Evolutionary conservation across 92 coral and sea anemone species (phyloP), one percentile per base, ranked within the genome.

Genomic region (Chrysogorgia sp.): DNA sequence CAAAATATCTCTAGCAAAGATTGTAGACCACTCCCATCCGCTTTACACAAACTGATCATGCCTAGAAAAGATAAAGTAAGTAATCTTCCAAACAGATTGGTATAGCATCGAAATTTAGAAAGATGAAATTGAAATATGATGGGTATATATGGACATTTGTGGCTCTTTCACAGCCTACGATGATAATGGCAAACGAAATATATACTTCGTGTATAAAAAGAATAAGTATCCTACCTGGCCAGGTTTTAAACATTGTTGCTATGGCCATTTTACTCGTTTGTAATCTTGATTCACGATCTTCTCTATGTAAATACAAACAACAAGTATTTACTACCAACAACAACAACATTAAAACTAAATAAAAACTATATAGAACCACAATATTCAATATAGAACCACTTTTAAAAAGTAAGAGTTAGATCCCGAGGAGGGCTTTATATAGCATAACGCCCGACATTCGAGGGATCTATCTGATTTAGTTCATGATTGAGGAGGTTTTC

Each of bases 21-120:
- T 65, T 94, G 97, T 26, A 94, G 86, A 12, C 98, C 98, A 77
- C 90, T 89, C 6, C 98, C 98, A 85, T 94, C 96, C 28, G 98
- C 97, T 78, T 92, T 90, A 66, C 98, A 94, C 35, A 94, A 81
- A 74, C 92, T 87, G 57, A 94, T 84, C 7, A 94, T 81, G 25
- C 98, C 98, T 94, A 59, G 6, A 63, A 63, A 40, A 28, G 34
- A 8, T 15, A 10, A 33, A 77, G 5, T 19, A 68, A 19, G 15
- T 19, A n/a, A n/a, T n/a, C n/a, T n/a, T n/a, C n/a, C n/a, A n/a
- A n/a, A n/a, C n/a, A n/a, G n/a, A n/a, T n/a, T n/a, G n/a, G n/a
- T n/a, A n/a, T n/a, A n/a, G n/a, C n/a, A n/a, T n/a, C n/a, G n/a
- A n/a, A n/a, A n/a, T n/a, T n/a, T n/a, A n/a, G n/a, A n/a, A n/a